Evolutionary conservation across 2,113 vertebrate genomes (phyloP), one percentile per base, ranked within the genome.

Genomic region (Salvelinus alpinus): DNA sequence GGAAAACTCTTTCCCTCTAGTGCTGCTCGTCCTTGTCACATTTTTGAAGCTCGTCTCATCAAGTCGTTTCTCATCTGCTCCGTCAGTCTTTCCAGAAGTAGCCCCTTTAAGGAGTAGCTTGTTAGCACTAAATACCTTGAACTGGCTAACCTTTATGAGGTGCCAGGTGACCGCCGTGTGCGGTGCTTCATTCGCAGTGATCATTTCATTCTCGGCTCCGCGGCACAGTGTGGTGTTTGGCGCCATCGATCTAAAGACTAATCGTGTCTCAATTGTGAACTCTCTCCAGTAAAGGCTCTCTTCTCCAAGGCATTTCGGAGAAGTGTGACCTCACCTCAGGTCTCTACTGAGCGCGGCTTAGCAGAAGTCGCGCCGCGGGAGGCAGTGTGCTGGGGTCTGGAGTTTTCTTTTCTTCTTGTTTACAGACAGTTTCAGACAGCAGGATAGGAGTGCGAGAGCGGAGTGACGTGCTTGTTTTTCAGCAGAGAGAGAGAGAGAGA

Each of bases 121-220:
- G 81, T 87, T 87, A 85, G 71, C 78, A 72, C 73, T 76, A 70
- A 78, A 75, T 47, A 51, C 47, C 80, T 60, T n/a, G 54, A 86
- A 80, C 71, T 69, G 76, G 72, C 76, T 81, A 54, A 31, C 73
- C 25, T 72, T 75, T 65, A 38, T 82, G 74, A 2, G 16, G 59
- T 62, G 9, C n/a, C 6, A 24, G 59, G 59, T 24, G 59, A 24
- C 5, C 18, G 4, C 16, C 51, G 4, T 5, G 3, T 16, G 16
- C 16, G 14, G 16, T 0, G 14, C 38, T 44, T 44, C 38, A 11
- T 12, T 44, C 11, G 38, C 38, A 11, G 16, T 54, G 51, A 14
- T 54, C 4, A 18, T 54, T 54, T 54, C 16, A 54, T 54, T 54
- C 51, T 54, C 1, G 38, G 38, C 38, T 11, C 38, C 38, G 11